Conservation (phyloP, 2,113 vertebrate species). For the Toxostoma redivivum region DNA sequence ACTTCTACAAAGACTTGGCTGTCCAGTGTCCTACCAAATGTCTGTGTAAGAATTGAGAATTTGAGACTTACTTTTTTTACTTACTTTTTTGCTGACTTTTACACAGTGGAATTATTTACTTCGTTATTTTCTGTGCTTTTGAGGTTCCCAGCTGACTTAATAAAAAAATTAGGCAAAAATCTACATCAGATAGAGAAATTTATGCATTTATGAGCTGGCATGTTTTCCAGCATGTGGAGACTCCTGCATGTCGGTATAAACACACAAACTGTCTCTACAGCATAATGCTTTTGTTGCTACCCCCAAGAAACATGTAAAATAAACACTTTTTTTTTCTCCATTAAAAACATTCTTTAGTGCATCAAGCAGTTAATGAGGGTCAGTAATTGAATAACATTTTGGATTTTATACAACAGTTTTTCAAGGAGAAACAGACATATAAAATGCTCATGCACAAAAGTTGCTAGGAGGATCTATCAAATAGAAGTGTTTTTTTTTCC, state of each 20-base stretch:
- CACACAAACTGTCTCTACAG: neutral
- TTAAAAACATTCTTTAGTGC: neutral
- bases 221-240: neutral
- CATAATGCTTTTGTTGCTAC: neutral
- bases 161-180: neutral
- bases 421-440: neutral
- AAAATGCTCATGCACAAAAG: neutral
- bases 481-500: rapidly evolving
- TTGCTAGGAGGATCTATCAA: neutral
- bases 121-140: neutral
- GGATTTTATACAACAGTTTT: neutral
- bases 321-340: neutral
- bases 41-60: neutral
- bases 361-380: neutral
- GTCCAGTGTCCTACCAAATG: neutral
- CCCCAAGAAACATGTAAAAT: neutral
- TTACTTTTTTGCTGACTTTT: neutral
- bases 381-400: neutral
- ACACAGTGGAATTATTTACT: neutral
- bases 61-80: neutral
- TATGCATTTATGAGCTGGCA: rapidly evolving
- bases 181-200: neutral
- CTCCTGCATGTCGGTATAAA: neutral
- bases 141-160: neutral
- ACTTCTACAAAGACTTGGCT: neutral